Base-by-base conservation (phyloP, 1,140 invertebrate genomes). In the Diachasmimorpha longicaudata region DNA sequence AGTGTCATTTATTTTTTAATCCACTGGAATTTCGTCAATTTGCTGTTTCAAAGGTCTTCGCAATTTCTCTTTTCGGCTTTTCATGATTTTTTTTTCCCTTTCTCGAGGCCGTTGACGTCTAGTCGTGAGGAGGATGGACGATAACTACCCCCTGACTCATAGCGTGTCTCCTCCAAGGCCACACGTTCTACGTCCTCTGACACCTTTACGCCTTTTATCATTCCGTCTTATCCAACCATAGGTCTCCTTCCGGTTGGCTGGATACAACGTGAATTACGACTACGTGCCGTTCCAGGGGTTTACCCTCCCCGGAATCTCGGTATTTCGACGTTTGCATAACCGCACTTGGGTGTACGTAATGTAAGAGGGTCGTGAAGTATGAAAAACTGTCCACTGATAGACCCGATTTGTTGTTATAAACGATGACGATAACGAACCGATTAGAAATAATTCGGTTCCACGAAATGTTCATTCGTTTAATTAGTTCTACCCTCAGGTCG, bases 201-300 rank as follows among this genome's bases (percentile, higher is more conserved):
- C 58, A 63, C 58, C 58, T 63, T 31, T 63, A 63, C 58, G 58
- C 19, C 19, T 63, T 63, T 63, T 63, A 63, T 63, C 58, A 63
- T 63, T 4, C 23, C 58, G 11, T 63, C 58, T 63, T 25, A 63
- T 63, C 58, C 58, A 25, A 63, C 19, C 58, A 4, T 11, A 14
- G 23, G 10, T 31, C 58, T 63, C 23, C 58, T 63, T 63, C 23
- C 58, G 58, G 1, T 63, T 63, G 21, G 58, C 58, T 63, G 2
- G 21, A 63, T 63, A 63, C 58, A 63, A 25, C 58, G 58, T 63
- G 58, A 63, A 63, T 63, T 63, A 63, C 58, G 58, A 63, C 58
- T 63, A 25, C 16, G 48, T 63, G 58, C 58, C 19, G 21, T 63
- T 31, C 23, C 31, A 4, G 48, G 58, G 10, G 23, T 9, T 19